Conservation (phyloP, 2,797 vertebrate species). For the Remorina albescens region DNA sequence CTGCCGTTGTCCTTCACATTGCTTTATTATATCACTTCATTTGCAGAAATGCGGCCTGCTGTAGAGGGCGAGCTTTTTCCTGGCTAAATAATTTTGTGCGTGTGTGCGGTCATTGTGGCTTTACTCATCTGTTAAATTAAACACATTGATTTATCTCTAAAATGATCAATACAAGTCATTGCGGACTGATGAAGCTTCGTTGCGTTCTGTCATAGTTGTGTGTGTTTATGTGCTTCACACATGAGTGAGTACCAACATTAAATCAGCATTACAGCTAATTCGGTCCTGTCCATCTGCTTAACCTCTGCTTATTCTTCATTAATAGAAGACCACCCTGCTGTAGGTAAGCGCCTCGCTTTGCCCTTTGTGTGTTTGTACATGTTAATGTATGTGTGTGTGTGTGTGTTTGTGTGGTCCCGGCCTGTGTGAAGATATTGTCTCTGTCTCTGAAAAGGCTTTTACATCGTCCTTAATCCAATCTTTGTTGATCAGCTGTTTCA, state of each 20-base stretch:
- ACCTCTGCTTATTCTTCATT: conserved; percentile 63
- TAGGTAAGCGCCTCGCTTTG: conserved; percentile 59
- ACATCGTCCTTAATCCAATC: conserved; percentile 48
- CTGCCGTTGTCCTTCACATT: conserved; percentile 8
- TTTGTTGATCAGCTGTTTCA: conserved; percentile 46
- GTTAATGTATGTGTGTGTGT: conserved; percentile 8
- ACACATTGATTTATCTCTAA: conserved; percentile 25
- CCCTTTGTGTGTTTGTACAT: conserved; percentile 18
- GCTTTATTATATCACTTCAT: conserved; percentile 10
- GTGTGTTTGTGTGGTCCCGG: conserved; percentile 16
- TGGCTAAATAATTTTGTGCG: background rate
- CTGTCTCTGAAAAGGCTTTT: conserved; percentile 37
- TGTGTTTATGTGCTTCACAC: conserved; percentile 14
- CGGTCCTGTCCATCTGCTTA: conserved; percentile 36
- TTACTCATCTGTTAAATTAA: conserved; percentile 45
- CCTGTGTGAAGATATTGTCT: conserved; percentile 25
- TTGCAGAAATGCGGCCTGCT: conserved; percentile 11
- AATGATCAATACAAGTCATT: conserved; percentile 15
- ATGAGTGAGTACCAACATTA: conserved; percentile 29
- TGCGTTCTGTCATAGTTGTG: conserved; percentile 10
- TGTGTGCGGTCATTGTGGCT: conserved; percentile 5
- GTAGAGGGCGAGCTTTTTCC: conserved; percentile 13
- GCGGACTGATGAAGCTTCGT: conserved; percentile 2
- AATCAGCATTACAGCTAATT: conserved; percentile 22
- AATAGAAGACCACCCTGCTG: conserved; percentile 49